Evolutionary conservation across 2,888 invertebrate species (phyloP), one percentile per base, ranked within the genome.

Genomic region (Zaprionus obscuricornis): DNA sequence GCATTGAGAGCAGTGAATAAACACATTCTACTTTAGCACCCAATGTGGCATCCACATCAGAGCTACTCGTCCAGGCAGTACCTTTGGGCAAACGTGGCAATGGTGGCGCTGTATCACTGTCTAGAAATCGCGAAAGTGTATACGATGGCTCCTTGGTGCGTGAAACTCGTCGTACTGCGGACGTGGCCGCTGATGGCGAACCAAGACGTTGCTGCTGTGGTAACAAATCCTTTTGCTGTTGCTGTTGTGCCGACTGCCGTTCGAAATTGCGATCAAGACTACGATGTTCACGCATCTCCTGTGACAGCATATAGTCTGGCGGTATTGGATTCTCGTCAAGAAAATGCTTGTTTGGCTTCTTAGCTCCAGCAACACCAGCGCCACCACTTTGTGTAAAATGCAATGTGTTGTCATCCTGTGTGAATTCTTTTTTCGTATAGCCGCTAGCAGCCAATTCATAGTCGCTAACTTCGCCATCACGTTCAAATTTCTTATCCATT

Each of bases 1-100:
- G 90, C 93, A 98, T 96, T 0, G 97, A 96, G 59, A 98, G 92
- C 71, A 98, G 91, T 46, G 97, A 97, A 91, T 97, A 97, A 0
- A 98, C 97, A 90, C 98, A 97, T 90, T 98, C 98, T 83, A 97
- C 96, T 92, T 97, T 96, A 42, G 95, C 89, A 2, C 88, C 88
- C 24, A 89, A 60, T 2, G 81, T 82, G 14, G 74, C 84, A 39
- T 85, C 87, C 33, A 87, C 72, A 6, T 89, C 89, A 18, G 86
- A 87, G 16, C 77, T 82, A 31, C 85, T 72, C 0, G 87, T 72
- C 89, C 89, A 89, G 7, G 86, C 72, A 6, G 82, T 56, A 4
- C 85, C 88, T 18, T 85, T 88, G 7, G 87, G 87, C 29, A 88
- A 18, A 2, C 84, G 67, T 1, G 71, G 67, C 7, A 68, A 36